A percentile compares a stretch with the other conserved stretches of the same genome.
Evolutionary conservation across 2,797 vertebrate species (phyloP).

Genomic region (Etheostoma perlongum): DNA sequence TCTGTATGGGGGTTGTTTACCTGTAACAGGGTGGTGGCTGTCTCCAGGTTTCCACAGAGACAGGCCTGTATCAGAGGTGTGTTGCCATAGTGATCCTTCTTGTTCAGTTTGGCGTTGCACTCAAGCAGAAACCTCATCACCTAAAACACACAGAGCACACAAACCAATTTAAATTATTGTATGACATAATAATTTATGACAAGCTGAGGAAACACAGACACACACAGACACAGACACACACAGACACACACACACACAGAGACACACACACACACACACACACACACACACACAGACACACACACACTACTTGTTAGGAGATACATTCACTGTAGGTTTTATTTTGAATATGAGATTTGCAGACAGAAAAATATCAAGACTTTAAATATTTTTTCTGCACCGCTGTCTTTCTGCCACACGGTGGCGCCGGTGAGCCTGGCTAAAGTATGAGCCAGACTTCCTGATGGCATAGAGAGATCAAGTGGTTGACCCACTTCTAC

Average conservation of each 20-base stretch:
- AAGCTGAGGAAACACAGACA: no score
- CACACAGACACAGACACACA: not conserved
- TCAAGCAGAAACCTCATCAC: conserved; percentile 90
- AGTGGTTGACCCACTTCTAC: no score
- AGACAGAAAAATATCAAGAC: not conserved
- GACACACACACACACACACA: no score
- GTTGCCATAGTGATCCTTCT: conserved; percentile 93
- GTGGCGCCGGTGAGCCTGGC: not conserved
- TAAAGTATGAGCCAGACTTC: no score
- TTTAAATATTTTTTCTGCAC: not conserved
- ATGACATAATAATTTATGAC: no score
- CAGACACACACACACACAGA: no score
- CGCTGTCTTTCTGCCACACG: not conserved
- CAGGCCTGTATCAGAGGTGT: conserved; percentile 93
- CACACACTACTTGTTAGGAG: not conserved
- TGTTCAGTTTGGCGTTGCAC: conserved; percentile 91
- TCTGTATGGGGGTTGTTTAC: conserved; percentile 66
- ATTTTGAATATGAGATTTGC: not conserved
- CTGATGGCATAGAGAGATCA: no score
- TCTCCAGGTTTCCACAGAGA: conserved; percentile 88
- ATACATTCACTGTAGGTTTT: not conserved
- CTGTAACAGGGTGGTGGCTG: conserved; percentile 86
- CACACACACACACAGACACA: not conserved
- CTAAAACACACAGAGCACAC: conserved; percentile 72
- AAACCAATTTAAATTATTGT: not conserved